Evolutionary conservation across 2,888 invertebrate genomes (phyloP).

Genomic region (Euplagia quadripunctaria): DNA sequence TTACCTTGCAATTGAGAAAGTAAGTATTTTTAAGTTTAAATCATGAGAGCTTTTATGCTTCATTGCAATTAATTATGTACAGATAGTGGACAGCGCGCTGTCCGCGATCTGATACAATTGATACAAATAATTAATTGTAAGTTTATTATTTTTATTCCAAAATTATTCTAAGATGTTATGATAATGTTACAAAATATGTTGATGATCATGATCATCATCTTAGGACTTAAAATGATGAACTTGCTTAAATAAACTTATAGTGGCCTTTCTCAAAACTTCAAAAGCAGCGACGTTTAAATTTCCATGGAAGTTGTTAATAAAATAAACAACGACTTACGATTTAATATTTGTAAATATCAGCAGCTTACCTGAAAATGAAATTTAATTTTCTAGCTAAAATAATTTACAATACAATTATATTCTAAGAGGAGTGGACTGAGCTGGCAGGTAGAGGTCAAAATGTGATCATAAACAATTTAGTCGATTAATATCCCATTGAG

Average conservation of each 20-base stretch:
- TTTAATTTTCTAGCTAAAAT: neutral
- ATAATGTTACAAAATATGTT: neutral
- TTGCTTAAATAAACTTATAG: no score
- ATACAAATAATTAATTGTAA: no score
- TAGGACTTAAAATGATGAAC: neutral
- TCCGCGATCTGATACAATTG: no score
- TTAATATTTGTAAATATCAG: neutral
- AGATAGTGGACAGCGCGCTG: no score
- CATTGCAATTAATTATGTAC: no score
- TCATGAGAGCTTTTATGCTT: neutral
- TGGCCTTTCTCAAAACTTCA: no score
- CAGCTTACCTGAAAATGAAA: no score
- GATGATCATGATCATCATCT: neutral
- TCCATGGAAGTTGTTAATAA: no score
- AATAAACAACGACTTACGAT: neutral
- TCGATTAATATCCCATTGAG: neutral
- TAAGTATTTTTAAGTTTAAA: neutral
- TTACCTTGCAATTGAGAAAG: slow-evolving; percentile 28
- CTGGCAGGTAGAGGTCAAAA: neutral
- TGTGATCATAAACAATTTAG: neutral
- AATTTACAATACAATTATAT: neutral
- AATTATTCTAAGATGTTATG: neutral
- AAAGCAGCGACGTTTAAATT: no score
- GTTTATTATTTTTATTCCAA: no score
- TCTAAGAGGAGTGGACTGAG: neutral